Percentiles rank a stretch among this genome's conserved stretches.
Evolutionary conservation across 1,140 invertebrate species (phyloP).

Genomic region (Dolichoris vasculosae): DNA sequence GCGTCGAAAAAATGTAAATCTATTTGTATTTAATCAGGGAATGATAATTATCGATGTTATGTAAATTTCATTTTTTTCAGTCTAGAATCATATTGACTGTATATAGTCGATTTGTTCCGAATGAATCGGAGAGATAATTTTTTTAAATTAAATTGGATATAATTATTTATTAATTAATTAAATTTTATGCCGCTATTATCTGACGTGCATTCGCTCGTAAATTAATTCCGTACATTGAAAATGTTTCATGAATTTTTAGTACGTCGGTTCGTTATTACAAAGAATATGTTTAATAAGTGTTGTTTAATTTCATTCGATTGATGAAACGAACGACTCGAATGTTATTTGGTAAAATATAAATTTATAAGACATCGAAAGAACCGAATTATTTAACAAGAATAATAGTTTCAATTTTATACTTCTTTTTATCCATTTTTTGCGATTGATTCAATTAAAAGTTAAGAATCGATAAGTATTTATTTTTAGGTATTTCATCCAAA

Average conservation of each 20-base stretch:
- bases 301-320: conserved; percentile 30
- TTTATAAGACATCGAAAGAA: conserved; percentile 27
- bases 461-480: background rate
- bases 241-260: conserved; percentile 46
- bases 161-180: conserved; percentile 44
- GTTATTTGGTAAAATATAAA: conserved; percentile 12
- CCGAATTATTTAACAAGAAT: background rate
- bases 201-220: background rate
- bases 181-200: conserved; percentile 31
- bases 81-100: background rate
- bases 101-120: background rate
- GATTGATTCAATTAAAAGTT: background rate
- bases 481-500: background rate
- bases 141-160: background rate
- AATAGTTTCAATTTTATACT: conserved; percentile 11
- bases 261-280: background rate
- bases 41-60: background rate
- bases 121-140: conserved; percentile 4
- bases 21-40: background rate
- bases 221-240: conserved; percentile 41
- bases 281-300: conserved; percentile 27
- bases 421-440: too few relatives aligned
- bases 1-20: background rate
- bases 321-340: conserved; percentile 34
- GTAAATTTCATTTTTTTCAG: background rate